A percentile compares a stretch with the other conserved stretches of the same genome.
Evolutionary conservation across 1,140 invertebrate species (phyloP).

Genomic region (Portunus trituberculatus): DNA sequence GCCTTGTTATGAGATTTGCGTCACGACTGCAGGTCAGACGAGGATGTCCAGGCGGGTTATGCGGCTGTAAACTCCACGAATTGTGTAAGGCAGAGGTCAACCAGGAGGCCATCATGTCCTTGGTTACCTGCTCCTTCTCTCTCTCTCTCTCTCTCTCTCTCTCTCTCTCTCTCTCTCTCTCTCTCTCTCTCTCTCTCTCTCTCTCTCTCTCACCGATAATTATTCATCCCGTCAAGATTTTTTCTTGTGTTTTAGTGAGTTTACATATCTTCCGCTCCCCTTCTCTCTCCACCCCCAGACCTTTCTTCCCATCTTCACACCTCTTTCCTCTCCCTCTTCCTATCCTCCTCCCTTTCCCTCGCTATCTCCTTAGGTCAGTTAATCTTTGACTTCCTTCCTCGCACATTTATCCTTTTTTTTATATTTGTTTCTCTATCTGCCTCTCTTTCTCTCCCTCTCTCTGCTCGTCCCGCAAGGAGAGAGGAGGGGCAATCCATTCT

Average conservation of each 20-base stretch:
- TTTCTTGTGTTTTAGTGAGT: neutral
- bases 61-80: conserved; percentile 9
- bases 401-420: neutral
- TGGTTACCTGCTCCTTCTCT: conserved; percentile 42
- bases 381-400: neutral
- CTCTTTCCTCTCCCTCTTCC: neutral
- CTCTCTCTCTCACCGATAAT: neutral
- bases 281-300: neutral
- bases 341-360: neutral
- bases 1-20: neutral
- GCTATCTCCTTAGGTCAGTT: neutral
- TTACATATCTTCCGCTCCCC: neutral
- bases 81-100: neutral
- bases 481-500: conserved; percentile 8
- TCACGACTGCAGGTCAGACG: neutral
- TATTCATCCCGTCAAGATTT: neutral
- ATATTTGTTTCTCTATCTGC: neutral
- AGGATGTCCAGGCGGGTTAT: conserved; percentile 9
- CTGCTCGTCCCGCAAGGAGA: neutral
- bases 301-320: neutral
- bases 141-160: conserved; percentile 62
- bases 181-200: neutral
- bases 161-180: conserved; percentile 57
- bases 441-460: neutral
- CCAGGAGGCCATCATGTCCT: neutral